Conservation (phyloP, 2,888 invertebrate species). For the Drosophila pegasa region DNA sequence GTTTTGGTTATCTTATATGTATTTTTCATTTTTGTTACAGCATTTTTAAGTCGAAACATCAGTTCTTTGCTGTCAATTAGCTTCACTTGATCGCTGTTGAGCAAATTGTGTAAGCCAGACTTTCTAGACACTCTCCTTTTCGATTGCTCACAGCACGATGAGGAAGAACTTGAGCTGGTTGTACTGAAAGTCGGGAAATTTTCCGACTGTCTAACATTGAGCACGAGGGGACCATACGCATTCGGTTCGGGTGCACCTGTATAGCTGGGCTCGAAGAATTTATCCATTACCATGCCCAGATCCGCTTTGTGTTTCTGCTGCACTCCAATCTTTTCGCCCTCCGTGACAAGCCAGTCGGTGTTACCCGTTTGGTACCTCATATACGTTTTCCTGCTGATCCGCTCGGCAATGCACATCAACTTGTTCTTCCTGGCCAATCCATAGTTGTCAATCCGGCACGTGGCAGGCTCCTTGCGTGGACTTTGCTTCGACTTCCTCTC, state of each 20-base stretch:
- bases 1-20: slow-evolving; percentile 9
- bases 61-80: slow-evolving; percentile 8
- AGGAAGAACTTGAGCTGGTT: too few relatives aligned
- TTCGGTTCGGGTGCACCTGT: not conserved
- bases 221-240: not conserved
- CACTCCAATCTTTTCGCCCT: not conserved
- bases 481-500: not conserved
- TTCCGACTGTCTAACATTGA: not conserved
- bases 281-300: not conserved
- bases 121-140: not conserved
- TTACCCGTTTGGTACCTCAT: not conserved
- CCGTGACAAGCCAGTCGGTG: not conserved
- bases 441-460: slow-evolving; percentile 13
- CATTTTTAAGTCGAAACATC: not conserved
- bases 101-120: not conserved
- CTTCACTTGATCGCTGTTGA: slow-evolving; percentile 3
- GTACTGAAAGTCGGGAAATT: not conserved
- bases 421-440: slow-evolving; percentile 26
- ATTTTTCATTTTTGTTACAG: rapidly evolving
- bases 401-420: slow-evolving; percentile 6
- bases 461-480: not conserved
- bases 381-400: not conserved
- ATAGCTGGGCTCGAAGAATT: slow-evolving; percentile 7
- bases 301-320: slow-evolving; percentile 2
- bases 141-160: not conserved